Evolutionary conservation across 2,797 vertebrate genomes (phyloP).

Genomic region (Cheirogaleus major): DNA sequence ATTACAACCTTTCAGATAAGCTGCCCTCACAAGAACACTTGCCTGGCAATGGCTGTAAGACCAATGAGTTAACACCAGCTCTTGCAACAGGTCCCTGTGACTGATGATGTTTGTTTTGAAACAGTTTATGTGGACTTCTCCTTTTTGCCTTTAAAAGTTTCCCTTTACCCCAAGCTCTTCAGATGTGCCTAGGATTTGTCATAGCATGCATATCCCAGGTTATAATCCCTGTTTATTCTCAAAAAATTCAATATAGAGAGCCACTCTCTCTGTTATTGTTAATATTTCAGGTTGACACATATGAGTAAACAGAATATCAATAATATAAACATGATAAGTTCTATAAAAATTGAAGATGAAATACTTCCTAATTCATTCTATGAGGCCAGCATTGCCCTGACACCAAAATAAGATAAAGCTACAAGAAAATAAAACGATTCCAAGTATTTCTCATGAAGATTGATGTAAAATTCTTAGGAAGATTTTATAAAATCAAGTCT

Average conservation of each 20-base stretch:
- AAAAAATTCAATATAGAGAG: not conserved
- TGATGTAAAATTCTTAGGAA: not conserved
- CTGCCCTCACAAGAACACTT: not conserved
- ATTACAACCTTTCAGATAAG: not conserved
- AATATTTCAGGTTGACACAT: not conserved
- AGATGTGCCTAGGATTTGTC: not conserved
- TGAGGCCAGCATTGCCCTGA: not conserved
- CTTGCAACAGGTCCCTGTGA: not conserved
- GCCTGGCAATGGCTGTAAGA: not conserved
- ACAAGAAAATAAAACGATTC: not conserved
- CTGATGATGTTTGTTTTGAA: not conserved
- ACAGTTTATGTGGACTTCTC: not conserved
- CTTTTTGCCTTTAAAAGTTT: not conserved
- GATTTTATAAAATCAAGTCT: not conserved
- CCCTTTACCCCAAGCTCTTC: not conserved
- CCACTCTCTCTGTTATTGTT: not conserved
- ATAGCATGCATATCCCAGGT: not conserved
- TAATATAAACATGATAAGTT: not conserved
- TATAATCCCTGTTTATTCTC: not conserved
- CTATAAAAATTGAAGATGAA: not conserved
- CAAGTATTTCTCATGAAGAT: not conserved
- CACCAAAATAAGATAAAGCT: not conserved
- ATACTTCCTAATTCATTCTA: not conserved
- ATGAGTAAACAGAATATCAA: not conserved
- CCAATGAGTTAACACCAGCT: not conserved